Conservation (phyloP, 2,797 vertebrate species). For the Halcyon leucocephala region DNA sequence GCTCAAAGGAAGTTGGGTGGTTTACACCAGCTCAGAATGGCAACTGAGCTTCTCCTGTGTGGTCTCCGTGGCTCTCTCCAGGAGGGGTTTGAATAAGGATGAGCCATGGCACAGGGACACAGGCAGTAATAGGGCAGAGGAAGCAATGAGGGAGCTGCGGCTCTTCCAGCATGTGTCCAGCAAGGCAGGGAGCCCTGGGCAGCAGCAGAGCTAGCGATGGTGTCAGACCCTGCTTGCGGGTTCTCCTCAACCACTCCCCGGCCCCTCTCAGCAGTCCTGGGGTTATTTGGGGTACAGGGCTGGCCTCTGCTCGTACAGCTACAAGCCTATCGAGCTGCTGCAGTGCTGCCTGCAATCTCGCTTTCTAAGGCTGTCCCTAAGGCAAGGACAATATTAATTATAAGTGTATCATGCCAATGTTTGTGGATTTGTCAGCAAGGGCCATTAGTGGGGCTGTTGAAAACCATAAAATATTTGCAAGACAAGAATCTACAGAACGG, state of each 20-base stretch:
- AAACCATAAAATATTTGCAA: background rate
- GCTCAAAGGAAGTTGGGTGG: background rate
- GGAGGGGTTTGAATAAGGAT: background rate
- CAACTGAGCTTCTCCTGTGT: background rate
- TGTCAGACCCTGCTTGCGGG: background rate
- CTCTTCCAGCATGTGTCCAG: accelerated
- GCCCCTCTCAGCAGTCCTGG: accelerated
- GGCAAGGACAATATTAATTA: background rate
- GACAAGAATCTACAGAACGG: background rate
- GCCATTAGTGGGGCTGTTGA: background rate
- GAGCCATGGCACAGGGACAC: background rate
- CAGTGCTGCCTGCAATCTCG: background rate
- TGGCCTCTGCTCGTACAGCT: background rate
- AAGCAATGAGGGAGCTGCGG: background rate
- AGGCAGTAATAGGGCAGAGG: background rate
- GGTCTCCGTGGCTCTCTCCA: background rate
- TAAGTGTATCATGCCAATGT: background rate
- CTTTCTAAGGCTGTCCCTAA: background rate
- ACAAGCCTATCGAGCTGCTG: background rate
- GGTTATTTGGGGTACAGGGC: background rate
- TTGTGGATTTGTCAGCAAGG: background rate
- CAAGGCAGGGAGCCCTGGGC: background rate
- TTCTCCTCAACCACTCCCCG: background rate
- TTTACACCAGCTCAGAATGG: background rate
- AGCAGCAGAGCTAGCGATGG: background rate